Base-by-base conservation (phyloP, 2,888 invertebrate genomes). In the Lycocerus yunnanus region DNA sequence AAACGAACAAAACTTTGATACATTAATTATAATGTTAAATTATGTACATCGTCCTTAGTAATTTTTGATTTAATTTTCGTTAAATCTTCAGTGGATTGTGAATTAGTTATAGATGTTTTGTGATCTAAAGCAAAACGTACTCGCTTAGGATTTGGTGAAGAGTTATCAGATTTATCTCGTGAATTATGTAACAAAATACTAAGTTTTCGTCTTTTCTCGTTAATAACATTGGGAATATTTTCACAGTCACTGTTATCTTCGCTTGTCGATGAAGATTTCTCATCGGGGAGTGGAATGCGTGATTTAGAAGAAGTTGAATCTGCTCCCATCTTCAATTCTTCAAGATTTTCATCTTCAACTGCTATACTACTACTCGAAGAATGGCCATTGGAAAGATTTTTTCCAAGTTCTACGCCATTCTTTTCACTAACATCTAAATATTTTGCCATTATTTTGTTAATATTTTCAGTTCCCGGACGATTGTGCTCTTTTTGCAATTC, bases 91-190 rank as follows among this genome's bases (percentile, higher is more conserved):
- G 6, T n/a, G 6, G n/a, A n/a, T 43, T 43, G 43, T 43, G 2
- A n/a, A 43, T 43, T n/a, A n/a, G 43, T n/a, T 43, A 43, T n/a
- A 43, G 43, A 43, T n/a, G 43, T n/a, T 6, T 43, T 18, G 60
- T 67, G 63, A 20, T 67, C 68, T 10, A 68, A 27, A 9, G 69
- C 69, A 69, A 73, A 73, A 13, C 69, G 16, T 9, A 73, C 73
- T 69, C 66, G 65, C 15, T 72, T 72, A 14, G 61, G 15, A 24
- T 69, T 68, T 1, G 73, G 69, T 20, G 66, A 58, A 20, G 15
- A 21, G 10, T 27, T 72, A 9, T 63, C 61, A 13, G 18, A 58
- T 63, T 20, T 60, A 15, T 58, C n/a, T 11, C 13, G 18, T 11
- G 16, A 18, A 68, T 18, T 67, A 43, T 43, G 18, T 18, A 18